A percentile compares a stretch with the other conserved stretches of the same genome.
phyloP scores from a whole-genome alignment of 2,888 invertebrate genomes.

The Orchesellides sinensis region DNA sequence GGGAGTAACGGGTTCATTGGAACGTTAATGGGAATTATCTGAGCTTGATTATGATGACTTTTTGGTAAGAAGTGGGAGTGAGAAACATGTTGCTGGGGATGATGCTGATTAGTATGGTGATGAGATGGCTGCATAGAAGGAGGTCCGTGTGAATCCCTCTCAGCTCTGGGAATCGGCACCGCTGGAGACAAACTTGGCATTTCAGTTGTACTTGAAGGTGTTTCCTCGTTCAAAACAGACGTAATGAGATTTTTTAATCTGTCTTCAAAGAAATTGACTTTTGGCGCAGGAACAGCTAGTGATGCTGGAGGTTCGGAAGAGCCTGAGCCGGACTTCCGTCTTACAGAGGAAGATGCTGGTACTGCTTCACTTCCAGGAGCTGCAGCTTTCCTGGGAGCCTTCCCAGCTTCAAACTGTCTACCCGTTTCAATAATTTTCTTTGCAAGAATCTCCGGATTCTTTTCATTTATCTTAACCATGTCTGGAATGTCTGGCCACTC shows the following conservation, averaged over 20 bases:
- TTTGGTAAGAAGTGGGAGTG: not conserved
- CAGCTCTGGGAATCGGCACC: not conserved
- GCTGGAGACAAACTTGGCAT: constrained; percentile 43
- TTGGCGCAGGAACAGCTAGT: constrained; percentile 64
- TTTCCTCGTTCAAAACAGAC: constrained; percentile 91
- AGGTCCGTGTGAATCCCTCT: constrained; percentile 13
- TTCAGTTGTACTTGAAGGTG: constrained; percentile 75
- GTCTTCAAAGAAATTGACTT: constrained; percentile 89
- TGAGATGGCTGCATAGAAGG: constrained; percentile 7
- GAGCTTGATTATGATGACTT: constrained; percentile 33
- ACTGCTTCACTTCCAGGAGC: too few relatives aligned
- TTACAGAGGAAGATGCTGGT: constrained; percentile 25
- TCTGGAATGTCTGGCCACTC: constrained; percentile 96
- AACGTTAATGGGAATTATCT: constrained; percentile 54
- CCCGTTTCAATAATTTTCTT: constrained; percentile 94
- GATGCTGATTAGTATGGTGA: constrained; percentile 2
- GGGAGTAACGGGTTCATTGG: constrained; percentile 51
- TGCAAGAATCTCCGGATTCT: constrained; percentile 92
- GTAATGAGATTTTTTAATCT: constrained; percentile 91
- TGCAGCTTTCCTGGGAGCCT: constrained; percentile 77
- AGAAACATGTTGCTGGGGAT: constrained; percentile 14
- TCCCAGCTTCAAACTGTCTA: constrained; percentile 88
- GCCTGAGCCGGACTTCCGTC: constrained; percentile 60
- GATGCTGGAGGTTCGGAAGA: constrained; percentile 17
- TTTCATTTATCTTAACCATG: constrained; percentile 90